phyloP scores from a whole-genome alignment of 2,888 invertebrate genomes.

The Athalia cordata region DNA sequence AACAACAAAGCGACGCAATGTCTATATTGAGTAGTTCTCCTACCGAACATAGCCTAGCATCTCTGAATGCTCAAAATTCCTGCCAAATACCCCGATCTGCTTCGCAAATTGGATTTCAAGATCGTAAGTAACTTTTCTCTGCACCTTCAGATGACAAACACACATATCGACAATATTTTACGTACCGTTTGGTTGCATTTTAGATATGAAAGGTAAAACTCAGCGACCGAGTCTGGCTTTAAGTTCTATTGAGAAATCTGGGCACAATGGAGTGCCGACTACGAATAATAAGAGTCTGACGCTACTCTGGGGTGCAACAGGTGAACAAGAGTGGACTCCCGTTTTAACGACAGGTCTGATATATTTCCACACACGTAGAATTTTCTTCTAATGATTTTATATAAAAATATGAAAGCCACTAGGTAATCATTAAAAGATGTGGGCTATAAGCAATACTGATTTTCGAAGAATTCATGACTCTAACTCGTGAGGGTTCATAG shows the following conservation, averaged over 20 bases:
- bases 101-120: slow-evolving; percentile 74
- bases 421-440: slow-evolving; percentile 19
- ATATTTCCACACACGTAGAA: background rate
- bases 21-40: slow-evolving; percentile 69
- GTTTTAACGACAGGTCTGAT: slow-evolving; percentile 92
- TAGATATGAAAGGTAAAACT: slow-evolving; percentile 63
- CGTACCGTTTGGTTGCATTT: background rate
- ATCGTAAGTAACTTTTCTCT: slow-evolving; percentile 71
- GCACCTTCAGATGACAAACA: background rate
- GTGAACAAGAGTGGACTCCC: slow-evolving; percentile 98
- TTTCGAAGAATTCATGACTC: background rate
- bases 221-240: slow-evolving; percentile 59
- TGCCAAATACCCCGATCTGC: slow-evolving; percentile 66
- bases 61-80: slow-evolving; percentile 47
- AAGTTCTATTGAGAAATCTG: slow-evolving; percentile 68
- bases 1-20: slow-evolving; percentile 64
- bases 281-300: slow-evolving; percentile 78
- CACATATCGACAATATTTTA: background rate
- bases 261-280: slow-evolving; percentile 56
- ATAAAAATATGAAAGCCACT: slow-evolving; percentile 34
- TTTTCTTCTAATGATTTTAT: slow-evolving; percentile 39
- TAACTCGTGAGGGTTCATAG: slow-evolving; percentile 17
- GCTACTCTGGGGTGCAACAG: slow-evolving; percentile 94
- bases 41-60: slow-evolving; percentile 57
- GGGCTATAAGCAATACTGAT: slow-evolving; percentile 26